Evolutionary conservation across 2,888 invertebrate species (phyloP), one percentile per base, ranked within the genome.

Genomic region (Cotesia congregata): DNA sequence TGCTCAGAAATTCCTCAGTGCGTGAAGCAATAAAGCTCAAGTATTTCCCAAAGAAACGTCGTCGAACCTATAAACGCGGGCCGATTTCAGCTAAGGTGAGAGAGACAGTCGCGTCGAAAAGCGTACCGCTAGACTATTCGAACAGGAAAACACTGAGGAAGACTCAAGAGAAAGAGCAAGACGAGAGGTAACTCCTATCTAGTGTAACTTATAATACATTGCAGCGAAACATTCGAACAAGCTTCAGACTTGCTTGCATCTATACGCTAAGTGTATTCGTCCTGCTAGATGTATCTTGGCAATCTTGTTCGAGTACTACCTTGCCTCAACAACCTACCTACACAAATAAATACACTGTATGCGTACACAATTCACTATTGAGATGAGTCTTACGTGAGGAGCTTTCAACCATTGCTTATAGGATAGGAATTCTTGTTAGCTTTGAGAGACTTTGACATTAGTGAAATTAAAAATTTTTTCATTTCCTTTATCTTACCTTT

Each of bases 1-100:
- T 38, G 17, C 62, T 62, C 17, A 62, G n/a, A 38, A 12, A 5
- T 65, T 65, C 12, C 5, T 12, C 7, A 65, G 65, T 38, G 38
- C 38, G 65, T 65, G 65, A 5, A 65, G 65, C 65, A 65, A 65
- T 65, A 65, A 65, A 30, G 38, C 65, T 65, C 38, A 38, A 12
- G 6, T 4, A 38, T 65, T 9, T 12, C 20, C 65, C 12, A 30
- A 30, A 65, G 20, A 38, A 65, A 65, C 65, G 20, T 38, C 30
- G 7, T 6, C n/a, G 38, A 30, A 20, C 12, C 65, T 65, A 30
- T 20, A 65, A 38, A 30, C 30, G 30, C 38, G 38, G 12, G 30
- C 20, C 20, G 17, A 17, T 30, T 65, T 7, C 2, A 65, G 12
- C 30, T 20, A 20, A 62, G 15, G 62, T 17, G 17, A 62, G 62